phyloP scores from a whole-genome alignment of 2,113 vertebrate genomes.

The Pongo abelii region DNA sequence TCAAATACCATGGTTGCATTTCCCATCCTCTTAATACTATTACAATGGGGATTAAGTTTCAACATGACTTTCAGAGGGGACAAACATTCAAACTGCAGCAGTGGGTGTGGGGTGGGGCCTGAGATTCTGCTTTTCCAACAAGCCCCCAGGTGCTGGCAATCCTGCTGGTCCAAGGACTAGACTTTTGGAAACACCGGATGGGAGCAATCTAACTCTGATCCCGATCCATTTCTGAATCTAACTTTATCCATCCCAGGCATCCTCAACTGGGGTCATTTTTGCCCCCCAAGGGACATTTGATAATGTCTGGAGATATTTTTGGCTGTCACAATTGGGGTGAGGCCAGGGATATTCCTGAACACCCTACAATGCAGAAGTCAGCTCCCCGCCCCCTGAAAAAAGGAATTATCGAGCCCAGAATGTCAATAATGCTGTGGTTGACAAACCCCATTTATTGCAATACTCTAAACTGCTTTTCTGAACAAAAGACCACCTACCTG shows the following conservation, averaged over 20 bases:
- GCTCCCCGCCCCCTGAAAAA: fast-evolving
- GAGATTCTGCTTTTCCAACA: not conserved
- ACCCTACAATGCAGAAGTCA: not conserved
- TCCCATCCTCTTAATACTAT: not conserved
- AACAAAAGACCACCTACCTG: not conserved
- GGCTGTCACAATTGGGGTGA: not conserved
- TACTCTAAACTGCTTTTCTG: not conserved
- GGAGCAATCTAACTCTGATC: not conserved
- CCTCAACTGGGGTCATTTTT: not conserved
- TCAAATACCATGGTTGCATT: not conserved
- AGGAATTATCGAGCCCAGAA: not conserved
- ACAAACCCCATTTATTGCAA: not conserved
- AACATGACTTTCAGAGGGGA: not conserved
- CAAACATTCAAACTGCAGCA: too few relatives aligned
- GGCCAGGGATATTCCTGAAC: not conserved
- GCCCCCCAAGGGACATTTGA: not conserved
- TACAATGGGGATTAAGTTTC: not conserved
- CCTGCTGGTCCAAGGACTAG: not conserved
- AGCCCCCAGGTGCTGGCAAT: not conserved
- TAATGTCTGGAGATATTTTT: not conserved
- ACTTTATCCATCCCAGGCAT: not conserved
- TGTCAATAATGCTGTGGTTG: not conserved
- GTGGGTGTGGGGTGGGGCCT: not conserved
- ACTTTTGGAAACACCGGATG: not conserved
- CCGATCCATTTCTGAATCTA: not conserved